These are phyloP conservation scores for Hypselothyrea guttata DNA, from an alignment of 2,888 invertebrate genomes.

Conservation along the genomic window DNA sequence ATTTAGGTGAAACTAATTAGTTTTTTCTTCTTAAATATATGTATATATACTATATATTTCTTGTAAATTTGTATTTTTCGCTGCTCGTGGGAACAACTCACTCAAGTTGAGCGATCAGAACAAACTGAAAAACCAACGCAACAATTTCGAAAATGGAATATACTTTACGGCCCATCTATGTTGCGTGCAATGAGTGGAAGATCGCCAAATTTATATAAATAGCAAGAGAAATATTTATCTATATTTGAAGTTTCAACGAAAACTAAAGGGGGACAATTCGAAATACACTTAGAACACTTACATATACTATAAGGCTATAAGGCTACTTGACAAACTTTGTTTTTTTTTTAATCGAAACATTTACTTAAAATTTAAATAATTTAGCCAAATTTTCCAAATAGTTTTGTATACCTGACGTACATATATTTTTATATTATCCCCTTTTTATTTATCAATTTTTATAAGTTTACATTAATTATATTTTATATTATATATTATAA, in stretches of 20 bases:
- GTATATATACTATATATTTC: conserved; percentile 26
- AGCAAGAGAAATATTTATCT: conserved; percentile 53
- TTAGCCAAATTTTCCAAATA: too few relatives aligned
- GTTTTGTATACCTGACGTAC: too few relatives aligned
- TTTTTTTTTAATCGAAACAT: too few relatives aligned
- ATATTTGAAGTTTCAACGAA: conserved; percentile 61
- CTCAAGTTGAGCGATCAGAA: conserved; percentile 74
- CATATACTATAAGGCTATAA: too few relatives aligned
- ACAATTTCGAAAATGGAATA: conserved; percentile 68
- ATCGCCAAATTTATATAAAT: conserved; percentile 72
- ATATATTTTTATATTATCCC: too few relatives aligned
- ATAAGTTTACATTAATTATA: too few relatives aligned
- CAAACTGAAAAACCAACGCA: conserved; percentile 57
- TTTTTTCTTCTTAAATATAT: conserved; percentile 27
- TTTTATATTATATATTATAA: too few relatives aligned
- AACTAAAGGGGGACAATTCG: conserved; percentile 30
- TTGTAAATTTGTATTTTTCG: too few relatives aligned
- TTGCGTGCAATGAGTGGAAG: conserved; percentile 42
- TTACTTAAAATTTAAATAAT: too few relatives aligned
- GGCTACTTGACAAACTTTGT: too few relatives aligned
- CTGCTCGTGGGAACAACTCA: conserved; percentile 66
- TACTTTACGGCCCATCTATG: conserved; percentile 31
- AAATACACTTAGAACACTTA: conserved; percentile 18
- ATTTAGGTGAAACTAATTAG: conserved; percentile 65
- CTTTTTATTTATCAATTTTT: too few relatives aligned